These are phyloP conservation scores for Tiliacea citrago DNA, from an alignment of 2,888 invertebrate species.

Conservation along the genomic window DNA sequence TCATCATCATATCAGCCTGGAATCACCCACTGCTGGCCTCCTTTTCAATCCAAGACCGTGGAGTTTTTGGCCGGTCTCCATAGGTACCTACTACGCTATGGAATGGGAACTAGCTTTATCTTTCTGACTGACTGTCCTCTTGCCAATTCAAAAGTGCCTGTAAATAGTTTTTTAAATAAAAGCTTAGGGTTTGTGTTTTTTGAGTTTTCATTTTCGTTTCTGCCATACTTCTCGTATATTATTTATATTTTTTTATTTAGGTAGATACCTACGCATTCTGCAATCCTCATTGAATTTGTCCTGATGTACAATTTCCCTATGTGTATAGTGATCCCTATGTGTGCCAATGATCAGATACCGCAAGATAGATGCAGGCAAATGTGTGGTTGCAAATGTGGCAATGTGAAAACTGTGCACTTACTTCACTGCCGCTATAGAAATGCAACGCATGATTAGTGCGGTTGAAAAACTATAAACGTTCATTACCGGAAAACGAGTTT, in stretches of 20 bases:
- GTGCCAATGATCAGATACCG: constrained; percentile 11
- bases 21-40: no score
- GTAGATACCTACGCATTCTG: neutral
- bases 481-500: neutral
- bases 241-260: constrained; percentile 2
- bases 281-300: neutral
- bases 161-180: no score
- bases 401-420: constrained; percentile 30
- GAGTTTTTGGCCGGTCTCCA: no score
- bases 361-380: constrained; percentile 23
- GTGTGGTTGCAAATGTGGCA: constrained; percentile 32
- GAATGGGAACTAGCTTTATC: no score
- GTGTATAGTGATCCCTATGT: neutral
- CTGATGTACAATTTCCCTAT: neutral
- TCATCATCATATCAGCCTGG: neutral
- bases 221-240: neutral
- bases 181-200: no score
- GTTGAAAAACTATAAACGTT: constrained; percentile 25
- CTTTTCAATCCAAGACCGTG: no score
- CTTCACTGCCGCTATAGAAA: constrained; percentile 24
- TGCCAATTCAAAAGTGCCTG: no score
- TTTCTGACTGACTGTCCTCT: no score
- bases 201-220: no score
- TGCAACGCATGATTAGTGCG: constrained; percentile 9
- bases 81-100: no score